Evolutionary conservation across 2,797 vertebrate species (phyloP), one percentile per base, ranked within the genome.

Genomic region (Uromys caudimaculatus): DNA sequence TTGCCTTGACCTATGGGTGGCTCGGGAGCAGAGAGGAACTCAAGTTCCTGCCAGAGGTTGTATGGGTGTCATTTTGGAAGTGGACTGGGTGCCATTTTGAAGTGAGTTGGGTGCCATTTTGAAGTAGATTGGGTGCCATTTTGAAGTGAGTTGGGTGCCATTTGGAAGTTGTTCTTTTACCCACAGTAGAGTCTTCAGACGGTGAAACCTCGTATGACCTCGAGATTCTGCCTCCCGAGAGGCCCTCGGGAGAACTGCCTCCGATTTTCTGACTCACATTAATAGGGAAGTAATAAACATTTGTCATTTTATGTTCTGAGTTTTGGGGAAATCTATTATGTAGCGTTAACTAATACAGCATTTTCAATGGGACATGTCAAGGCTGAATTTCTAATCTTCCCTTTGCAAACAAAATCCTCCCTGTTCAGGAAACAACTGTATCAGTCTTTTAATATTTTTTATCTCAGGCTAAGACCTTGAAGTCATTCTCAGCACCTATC

Each of bases 281-380:
- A 67, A 35, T n/a, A 23, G 38, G 4, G 52, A 86, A 14, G 19
- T 41, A 44, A 87, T 75, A 79, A 78, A 21, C 38, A 67, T 60
- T 78, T 58, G 12, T 38, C 27, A 17, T 88, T 71, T 84, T 24
- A 91, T 83, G 73, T 52, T 69, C 41, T 17, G 56, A 86, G 6
- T 86, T 93, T 94, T 13, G 79, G 83, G 75, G 29, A 50, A 93
- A 84, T 79, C 69, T 86, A 44, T 41, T 60, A 56, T 38, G 79
- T 21, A n/a, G 56, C 69, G 44, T 64, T 62, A 82, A 89, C 90
- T 85, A 78, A 78, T 23, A 52, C 8, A 52, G 69, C 67, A 24
- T 81, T 81, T 77, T 47, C 76, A 81, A 29, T 2, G 44, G 11
- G 35, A 38, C 38, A 23, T 0, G 67, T 60, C 35, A 44, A 85